phyloP scores from a whole-genome alignment of 2,888 invertebrate genomes.

The Camponotus fellah region DNA sequence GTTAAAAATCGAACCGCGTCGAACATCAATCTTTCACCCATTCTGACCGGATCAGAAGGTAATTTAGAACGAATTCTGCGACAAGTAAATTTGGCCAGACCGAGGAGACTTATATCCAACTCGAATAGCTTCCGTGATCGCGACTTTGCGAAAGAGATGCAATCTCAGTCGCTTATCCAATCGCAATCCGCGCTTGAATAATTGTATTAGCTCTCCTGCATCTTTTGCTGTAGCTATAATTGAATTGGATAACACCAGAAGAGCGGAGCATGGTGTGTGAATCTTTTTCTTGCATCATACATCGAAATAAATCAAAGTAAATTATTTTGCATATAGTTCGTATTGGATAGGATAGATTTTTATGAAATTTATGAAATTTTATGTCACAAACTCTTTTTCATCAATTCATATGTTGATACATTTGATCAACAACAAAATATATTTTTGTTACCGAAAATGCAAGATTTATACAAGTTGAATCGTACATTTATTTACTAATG shows the following conservation, averaged over 20 bases:
- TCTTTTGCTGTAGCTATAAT: neutral
- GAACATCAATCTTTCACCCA: constrained; percentile 77
- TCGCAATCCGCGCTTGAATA: constrained; percentile 62
- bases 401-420: no score
- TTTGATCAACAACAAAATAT: no score
- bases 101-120: constrained; percentile 62
- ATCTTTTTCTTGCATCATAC: neutral
- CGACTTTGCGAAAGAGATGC: constrained; percentile 68
- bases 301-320: neutral
- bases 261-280: neutral
- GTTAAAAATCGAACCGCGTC: constrained; percentile 68
- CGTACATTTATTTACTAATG: no score
- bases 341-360: neutral
- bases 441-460: no score
- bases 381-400: neutral
- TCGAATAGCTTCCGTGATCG: constrained; percentile 61
- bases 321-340: neutral
- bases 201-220: neutral
- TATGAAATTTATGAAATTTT: constrained; percentile 8
- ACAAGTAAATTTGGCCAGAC: constrained; percentile 74
- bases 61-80: constrained; percentile 76
- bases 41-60: constrained; percentile 72
- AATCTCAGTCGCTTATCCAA: constrained; percentile 55
- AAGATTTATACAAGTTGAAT: no score
- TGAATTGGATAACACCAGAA: neutral